Evolutionary conservation across 1,140 invertebrate species (phyloP), one percentile per base, ranked within the genome.

Genomic region (Drosophila repletoides): DNA sequence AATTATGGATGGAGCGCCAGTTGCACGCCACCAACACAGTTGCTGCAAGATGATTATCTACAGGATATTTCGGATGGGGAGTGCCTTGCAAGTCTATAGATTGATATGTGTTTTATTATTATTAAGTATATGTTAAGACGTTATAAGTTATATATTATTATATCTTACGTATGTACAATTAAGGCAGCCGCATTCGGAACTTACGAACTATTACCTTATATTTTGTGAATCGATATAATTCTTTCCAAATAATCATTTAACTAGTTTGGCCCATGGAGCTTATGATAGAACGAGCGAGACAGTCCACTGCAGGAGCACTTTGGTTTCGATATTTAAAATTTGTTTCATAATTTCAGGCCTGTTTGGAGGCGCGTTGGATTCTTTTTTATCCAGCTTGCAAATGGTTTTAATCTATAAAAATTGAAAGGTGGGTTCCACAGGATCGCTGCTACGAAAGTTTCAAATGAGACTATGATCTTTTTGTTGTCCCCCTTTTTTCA

Each of bases 1-100:
- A 86, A 88, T n/a, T n/a, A n/a, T n/a, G n/a, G n/a, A 28, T 81
- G 88, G 26, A 90, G 87, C 58, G 80, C 90, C 0, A 38, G 52
- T 33, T 33, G 72, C 36, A 63, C 70, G 7, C 89, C 80, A 61
- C 61, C 58, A 0, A 38, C 63, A 6, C 59, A 77, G 52, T 24
- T 80, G 24, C 48, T 80, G n/a, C 65, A 66, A 19, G 46, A 58
- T 22, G 64, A 72, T 5, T 48, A 60, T 15, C 38, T 60, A 6
- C 7, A 49, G 28, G 28, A 58, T 10, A 28, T 55, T n/a, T 12
- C 49, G 10, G 29, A 34, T 43, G 31, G 21, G 33, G 38, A 19
- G 33, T 52, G 28, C 21, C 41, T 68, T 53, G 46, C 65, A 69
- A 69, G 67, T 72, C 53, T 72, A 29, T 70, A 75, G 63, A 56